Evolutionary conservation across 64 coral and sea anemone species (phyloP).

Genomic region (Acropora tenuis): DNA sequence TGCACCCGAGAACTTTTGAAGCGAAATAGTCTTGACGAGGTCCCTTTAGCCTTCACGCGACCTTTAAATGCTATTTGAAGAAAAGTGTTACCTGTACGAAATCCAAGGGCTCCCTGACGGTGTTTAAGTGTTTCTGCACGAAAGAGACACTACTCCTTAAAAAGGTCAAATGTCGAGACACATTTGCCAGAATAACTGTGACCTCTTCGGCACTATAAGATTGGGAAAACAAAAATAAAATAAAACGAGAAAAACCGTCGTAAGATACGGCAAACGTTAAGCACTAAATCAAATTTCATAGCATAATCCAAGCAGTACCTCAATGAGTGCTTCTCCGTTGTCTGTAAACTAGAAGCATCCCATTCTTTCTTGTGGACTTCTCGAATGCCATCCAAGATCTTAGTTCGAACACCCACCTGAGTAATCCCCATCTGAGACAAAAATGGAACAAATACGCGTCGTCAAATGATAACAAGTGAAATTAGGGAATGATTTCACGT

Average conservation of each 20-base stretch:
- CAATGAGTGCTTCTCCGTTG: conserved; percentile 60
- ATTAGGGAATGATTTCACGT: not conserved
- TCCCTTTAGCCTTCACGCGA: too few relatives aligned
- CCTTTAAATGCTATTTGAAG: too few relatives aligned
- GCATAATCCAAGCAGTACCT: not conserved
- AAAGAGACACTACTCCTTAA: conserved; percentile 82
- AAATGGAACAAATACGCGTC: not conserved
- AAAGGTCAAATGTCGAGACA: conserved; percentile 77
- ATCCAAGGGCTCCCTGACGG: conserved; percentile 63
- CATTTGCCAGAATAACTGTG: conserved; percentile 80
- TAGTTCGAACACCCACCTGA: conserved; percentile 94
- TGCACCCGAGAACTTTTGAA: too few relatives aligned
- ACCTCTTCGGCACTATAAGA: conserved; percentile 69
- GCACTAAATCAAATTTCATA: not conserved
- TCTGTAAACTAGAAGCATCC: conserved; percentile 67
- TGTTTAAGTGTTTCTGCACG: conserved; percentile 56
- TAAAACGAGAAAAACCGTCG: too few relatives aligned
- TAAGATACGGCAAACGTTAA: not conserved
- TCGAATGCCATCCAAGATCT: conserved; percentile 78
- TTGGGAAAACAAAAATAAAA: not conserved
- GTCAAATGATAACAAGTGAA: not conserved
- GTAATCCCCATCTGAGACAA: conserved; percentile 77
- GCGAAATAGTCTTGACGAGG: too few relatives aligned
- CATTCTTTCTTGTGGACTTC: conserved; percentile 97
- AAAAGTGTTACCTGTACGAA: conserved; percentile 78